Conservation (phyloP, 2,113 vertebrate species). For the Brachyhypopomus gauderio region DNA sequence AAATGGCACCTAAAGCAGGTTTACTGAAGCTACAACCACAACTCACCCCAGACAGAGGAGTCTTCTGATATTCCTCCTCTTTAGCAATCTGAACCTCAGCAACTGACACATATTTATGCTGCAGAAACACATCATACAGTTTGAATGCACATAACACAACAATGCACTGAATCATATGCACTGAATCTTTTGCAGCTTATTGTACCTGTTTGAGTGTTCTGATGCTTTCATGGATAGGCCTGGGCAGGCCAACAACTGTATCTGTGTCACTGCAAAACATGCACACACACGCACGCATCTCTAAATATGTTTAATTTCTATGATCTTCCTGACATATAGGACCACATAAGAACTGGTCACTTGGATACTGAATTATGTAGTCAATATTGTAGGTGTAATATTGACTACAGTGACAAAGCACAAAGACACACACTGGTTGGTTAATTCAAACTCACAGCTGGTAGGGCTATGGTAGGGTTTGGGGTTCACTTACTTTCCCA, state of each 20-base stretch:
- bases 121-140: constrained; percentile 21
- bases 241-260: constrained; percentile 92
- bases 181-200: not conserved
- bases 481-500: constrained; percentile 82
- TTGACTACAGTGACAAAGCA: too few species aligned
- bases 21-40: too few species aligned
- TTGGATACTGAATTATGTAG: too few species aligned
- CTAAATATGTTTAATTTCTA: too few species aligned
- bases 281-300: constrained; percentile 36
- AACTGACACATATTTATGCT: constrained; percentile 97
- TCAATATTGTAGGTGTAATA: too few species aligned
- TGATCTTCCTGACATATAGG: too few species aligned
- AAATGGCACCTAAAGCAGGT: too few species aligned
- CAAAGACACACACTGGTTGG: too few species aligned
- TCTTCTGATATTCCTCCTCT: constrained; percentile 94
- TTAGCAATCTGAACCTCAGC: constrained; percentile 92
- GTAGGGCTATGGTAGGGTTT: too few species aligned
- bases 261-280: constrained; percentile 85
- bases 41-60: constrained; percentile 92
- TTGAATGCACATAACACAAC: not conserved
- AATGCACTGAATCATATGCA: not conserved
- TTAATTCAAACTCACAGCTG: too few species aligned
- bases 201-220: constrained; percentile 92
- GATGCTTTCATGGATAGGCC: constrained; percentile 98
- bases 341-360: too few species aligned